phyloP scores from a whole-genome alignment of 2,797 vertebrate genomes.

The Rhinophrynus dorsalis region DNA sequence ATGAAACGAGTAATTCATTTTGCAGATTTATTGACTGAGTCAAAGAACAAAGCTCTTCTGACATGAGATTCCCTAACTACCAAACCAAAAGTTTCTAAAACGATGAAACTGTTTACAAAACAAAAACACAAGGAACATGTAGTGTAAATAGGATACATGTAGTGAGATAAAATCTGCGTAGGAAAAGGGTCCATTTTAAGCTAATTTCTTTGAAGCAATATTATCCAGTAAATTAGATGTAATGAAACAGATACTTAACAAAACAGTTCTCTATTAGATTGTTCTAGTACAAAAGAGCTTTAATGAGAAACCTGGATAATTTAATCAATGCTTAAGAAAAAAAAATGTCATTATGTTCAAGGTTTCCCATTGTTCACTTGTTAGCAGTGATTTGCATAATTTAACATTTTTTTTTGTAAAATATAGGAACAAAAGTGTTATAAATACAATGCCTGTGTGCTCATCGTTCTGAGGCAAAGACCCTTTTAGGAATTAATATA shows the following conservation, averaged over 20 bases:
- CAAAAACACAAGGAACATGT: too few species aligned
- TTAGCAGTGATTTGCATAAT: constrained; percentile 44
- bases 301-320: constrained; percentile 46
- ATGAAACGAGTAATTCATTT: too few species aligned
- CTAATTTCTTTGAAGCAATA: constrained; percentile 33
- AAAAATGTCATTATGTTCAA: constrained; percentile 32
- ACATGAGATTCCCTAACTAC: too few species aligned
- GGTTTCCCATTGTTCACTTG: constrained; percentile 36
- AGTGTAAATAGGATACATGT: too few species aligned
- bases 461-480: constrained; percentile 19
- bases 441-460: constrained; percentile 14
- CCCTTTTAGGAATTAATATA: constrained; percentile 12
- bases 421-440: constrained; percentile 23
- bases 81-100: too few species aligned
- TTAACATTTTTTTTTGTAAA: constrained; percentile 19
- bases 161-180: too few species aligned
- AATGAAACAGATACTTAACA: constrained; percentile 25
- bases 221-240: constrained; percentile 41
- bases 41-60: too few species aligned
- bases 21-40: too few species aligned
- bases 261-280: constrained; percentile 24
- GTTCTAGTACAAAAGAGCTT: constrained; percentile 20
- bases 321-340: constrained; percentile 42
- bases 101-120: too few species aligned
- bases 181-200: too few species aligned